phyloP scores from a whole-genome alignment of 2,113 vertebrate genomes.

The zebrafish (Danio rerio) region DNA sequence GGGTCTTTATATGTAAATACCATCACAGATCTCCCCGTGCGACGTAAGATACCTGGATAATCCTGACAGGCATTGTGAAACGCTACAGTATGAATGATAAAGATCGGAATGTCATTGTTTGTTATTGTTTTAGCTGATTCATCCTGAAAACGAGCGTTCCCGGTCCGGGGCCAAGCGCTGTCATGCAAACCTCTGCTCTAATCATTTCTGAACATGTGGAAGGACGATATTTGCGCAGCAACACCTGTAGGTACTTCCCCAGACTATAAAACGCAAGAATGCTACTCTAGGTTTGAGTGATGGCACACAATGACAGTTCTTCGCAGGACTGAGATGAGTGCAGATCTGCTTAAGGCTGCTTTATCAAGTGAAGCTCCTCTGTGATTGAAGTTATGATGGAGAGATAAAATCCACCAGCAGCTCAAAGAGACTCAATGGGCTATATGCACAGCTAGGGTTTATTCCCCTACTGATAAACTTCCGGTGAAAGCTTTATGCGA shows the following conservation, averaged over 20 bases:
- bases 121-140: constrained; percentile 73
- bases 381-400: constrained; percentile 17
- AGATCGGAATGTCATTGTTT: constrained; percentile 75
- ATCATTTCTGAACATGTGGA: constrained; percentile 57
- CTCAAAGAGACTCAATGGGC: not conserved
- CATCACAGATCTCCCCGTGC: constrained; percentile 30
- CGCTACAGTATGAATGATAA: constrained; percentile 66
- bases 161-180: constrained; percentile 61
- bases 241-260: constrained; percentile 52
- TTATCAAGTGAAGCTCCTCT: constrained; percentile 29
- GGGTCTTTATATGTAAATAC: constrained; percentile 48
- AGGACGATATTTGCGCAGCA: constrained; percentile 49
- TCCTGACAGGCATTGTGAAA: constrained; percentile 58
- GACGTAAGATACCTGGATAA: constrained; percentile 51
- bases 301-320: constrained; percentile 10
- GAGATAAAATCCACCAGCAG: constrained; percentile 27
- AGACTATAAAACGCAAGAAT: constrained; percentile 35
- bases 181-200: constrained; percentile 59
- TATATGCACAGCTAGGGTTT: no score
- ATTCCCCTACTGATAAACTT: no score
- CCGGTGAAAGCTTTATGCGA: no score
- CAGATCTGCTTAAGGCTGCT: constrained; percentile 23
- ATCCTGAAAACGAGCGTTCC: constrained; percentile 67
- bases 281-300: constrained; percentile 32
- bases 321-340: constrained; percentile 4